These are phyloP conservation scores for Leptosomus discolor DNA, from an alignment of 2,113 vertebrate species.

Conservation along the genomic window DNA sequence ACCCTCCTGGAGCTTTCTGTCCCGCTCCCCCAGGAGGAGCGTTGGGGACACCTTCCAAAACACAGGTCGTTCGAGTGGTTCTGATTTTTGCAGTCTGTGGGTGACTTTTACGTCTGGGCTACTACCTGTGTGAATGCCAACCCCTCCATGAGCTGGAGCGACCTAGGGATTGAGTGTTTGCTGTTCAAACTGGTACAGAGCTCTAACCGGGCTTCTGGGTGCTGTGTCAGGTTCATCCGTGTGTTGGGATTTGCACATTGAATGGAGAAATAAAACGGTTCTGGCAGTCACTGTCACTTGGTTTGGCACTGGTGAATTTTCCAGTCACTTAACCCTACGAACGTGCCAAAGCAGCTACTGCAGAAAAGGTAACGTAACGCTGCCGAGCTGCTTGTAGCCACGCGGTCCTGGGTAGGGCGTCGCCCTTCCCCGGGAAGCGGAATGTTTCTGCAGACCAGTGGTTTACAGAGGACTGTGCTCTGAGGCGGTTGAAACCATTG, in stretches of 20 bases:
- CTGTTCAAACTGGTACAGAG: background rate
- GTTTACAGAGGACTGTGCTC: background rate
- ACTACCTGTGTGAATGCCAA: background rate
- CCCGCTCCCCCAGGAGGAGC: rapidly evolving
- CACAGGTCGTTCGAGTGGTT: background rate
- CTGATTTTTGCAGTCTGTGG: background rate
- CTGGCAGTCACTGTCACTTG: background rate
- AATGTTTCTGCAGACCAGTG: background rate
- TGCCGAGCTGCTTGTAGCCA: background rate
- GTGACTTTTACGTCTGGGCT: background rate
- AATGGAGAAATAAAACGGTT: conserved; percentile 22
- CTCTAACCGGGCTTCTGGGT: background rate
- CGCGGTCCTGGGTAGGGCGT: background rate
- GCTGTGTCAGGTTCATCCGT: background rate
- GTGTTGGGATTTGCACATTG: background rate
- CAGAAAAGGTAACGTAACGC: rapidly evolving
- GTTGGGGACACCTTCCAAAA: background rate
- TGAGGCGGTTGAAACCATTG: background rate
- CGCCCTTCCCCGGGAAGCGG: background rate
- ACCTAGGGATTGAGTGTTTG: background rate
- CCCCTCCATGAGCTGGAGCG: background rate
- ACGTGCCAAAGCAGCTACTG: background rate
- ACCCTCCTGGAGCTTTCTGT: background rate
- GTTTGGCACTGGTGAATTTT: background rate
- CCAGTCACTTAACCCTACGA: rapidly evolving